These are phyloP conservation scores for Bembecia ichneumoniformis DNA, from an alignment of 2,888 invertebrate species.

Conservation along the genomic window DNA sequence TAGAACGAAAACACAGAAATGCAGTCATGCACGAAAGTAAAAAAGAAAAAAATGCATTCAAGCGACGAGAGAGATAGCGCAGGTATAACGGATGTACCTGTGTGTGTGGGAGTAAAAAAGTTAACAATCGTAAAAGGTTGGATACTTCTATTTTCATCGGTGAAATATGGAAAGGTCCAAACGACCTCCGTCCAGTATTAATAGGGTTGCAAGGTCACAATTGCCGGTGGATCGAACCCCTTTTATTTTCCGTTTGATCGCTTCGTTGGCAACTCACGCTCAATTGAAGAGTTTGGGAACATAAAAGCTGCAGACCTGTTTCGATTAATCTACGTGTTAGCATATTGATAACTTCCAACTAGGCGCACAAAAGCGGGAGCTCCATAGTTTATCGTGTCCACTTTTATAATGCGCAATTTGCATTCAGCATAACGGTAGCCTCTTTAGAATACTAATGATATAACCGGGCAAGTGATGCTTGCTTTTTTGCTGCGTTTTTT, in stretches of 20 bases:
- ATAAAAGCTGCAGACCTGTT: neutral
- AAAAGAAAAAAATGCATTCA: conserved; percentile 23
- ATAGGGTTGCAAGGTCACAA: conserved; percentile 12
- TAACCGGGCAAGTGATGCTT: conserved; percentile 20
- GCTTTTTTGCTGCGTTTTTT: conserved; percentile 9
- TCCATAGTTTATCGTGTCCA: conserved; percentile 47
- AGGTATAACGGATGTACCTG: conserved; percentile 33
- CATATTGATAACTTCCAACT: conserved; percentile 27
- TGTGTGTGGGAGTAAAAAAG: conserved; percentile 27
- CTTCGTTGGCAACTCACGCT: conserved; percentile 31
- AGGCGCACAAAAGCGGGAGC: conserved; percentile 22
- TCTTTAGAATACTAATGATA: conserved; percentile 50
- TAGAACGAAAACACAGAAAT: too few species aligned
- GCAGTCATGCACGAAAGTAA: conserved; percentile 6
- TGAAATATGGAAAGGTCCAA: neutral
- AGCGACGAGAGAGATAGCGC: conserved; percentile 39
- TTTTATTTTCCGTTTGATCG: conserved; percentile 50
- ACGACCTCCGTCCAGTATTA: conserved; percentile 25
- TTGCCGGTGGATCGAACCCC: conserved; percentile 17
- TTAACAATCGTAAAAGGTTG: conserved; percentile 27
- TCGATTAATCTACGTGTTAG: conserved; percentile 7
- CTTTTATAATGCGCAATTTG: conserved; percentile 50
- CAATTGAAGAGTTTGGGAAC: conserved; percentile 8
- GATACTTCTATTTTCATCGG: neutral
- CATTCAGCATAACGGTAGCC: conserved; percentile 34